Evolutionary conservation across 2,888 invertebrate species (phyloP), one percentile per base, ranked within the genome.

Genomic region (Lamellibrachia satsuma): DNA sequence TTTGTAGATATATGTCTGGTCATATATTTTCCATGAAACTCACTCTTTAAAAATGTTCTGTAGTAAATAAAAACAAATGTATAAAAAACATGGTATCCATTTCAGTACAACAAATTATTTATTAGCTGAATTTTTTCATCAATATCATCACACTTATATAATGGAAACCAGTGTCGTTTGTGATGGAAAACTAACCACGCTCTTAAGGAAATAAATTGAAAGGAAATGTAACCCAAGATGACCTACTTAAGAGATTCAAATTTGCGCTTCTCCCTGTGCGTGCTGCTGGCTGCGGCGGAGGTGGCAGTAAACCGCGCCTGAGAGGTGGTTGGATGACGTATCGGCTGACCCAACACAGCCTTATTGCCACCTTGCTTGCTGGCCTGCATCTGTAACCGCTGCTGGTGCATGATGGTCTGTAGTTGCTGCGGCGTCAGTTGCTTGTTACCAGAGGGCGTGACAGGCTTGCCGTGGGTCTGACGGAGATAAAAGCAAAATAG

Each of bases 191-290:
- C 75, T 22, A 22, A 75, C n/a, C n/a, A 57, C 9, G 11, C 15
- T 57, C 8, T 57, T 57, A 39, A 52, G 52, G 22, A 7, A 90
- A 39, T 39, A 39, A 0, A 39, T 1, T 39, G 39, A 39, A 39
- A 1, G 39, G 1, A 39, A 39, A 39, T 39, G 92, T 52, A 52
- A 39, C 11, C 11, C 9, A 15, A 1, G 90, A 90, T 6, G 22
- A 94, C 95, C 95, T 93, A 96, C 96, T 95, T 96, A 91, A 96
- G 94, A 91, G 95, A 94, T 92, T 96, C 96, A 94, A 95, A 96
- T 94, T 95, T 95, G 90, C 95, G 95, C 93, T 96, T 96, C 92
- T 96, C 95, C 91, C 95, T 95, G 92, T 91, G 92, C 27, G 57
- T 52, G 93, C 90, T 91, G 93, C 60, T 92, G 52, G 52, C 75